Evolutionary conservation across 2,888 invertebrate genomes (phyloP).

Genomic region (Callyntrura guangdongensis): DNA sequence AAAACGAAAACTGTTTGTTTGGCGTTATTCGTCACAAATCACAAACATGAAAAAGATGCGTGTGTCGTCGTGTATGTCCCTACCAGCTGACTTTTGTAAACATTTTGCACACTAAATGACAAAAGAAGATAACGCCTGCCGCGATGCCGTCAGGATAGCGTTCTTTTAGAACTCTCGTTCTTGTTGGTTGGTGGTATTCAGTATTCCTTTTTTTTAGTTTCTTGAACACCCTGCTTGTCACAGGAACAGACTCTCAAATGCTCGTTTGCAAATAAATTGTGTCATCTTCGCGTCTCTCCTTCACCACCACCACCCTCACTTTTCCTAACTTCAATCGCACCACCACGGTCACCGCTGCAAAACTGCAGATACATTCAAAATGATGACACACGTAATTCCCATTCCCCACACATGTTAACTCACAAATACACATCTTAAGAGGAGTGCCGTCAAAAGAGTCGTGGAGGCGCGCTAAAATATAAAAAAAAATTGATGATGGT

Average conservation of each 20-base stretch:
- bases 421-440: constrained; percentile 19
- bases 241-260: not conserved
- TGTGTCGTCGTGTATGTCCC: not conserved
- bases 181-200: not conserved
- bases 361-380: constrained; percentile 34
- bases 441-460: constrained; percentile 20
- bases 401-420: constrained; percentile 52
- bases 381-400: constrained; percentile 20
- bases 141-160: too few relatives aligned
- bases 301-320: too few relatives aligned
- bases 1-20: too few relatives aligned
- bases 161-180: not conserved
- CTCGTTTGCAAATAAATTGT: constrained; percentile 57
- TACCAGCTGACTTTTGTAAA: not conserved
- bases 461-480: constrained; percentile 20
- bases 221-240: not conserved
- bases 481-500: constrained; percentile 22
- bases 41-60: too few relatives aligned
- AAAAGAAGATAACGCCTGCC: too few relatives aligned
- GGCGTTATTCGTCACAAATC: not conserved
- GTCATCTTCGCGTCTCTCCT: constrained; percentile 13
- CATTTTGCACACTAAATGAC: not conserved
- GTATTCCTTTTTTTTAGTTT: not conserved
- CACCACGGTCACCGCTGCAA: not conserved
- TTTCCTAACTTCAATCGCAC: not conserved